These are phyloP conservation scores for Mythimna lalbum DNA, from an alignment of 2,888 invertebrate genomes.

Conservation along the genomic window DNA sequence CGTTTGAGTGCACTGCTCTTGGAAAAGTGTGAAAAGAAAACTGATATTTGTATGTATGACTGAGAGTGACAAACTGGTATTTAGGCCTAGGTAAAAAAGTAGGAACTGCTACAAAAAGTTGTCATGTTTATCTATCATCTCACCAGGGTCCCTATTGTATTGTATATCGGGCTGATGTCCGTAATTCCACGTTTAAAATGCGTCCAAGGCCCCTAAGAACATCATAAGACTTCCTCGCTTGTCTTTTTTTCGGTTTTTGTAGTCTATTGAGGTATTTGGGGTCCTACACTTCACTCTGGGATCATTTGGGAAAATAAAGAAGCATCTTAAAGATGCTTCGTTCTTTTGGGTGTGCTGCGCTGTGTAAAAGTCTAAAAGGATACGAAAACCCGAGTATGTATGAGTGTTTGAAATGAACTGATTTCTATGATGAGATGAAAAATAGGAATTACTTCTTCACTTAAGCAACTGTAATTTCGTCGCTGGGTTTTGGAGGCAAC, in stretches of 20 bases:
- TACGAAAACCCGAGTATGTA: not conserved
- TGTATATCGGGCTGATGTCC: no score
- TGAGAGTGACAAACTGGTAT: not conserved
- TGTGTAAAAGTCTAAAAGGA: not conserved
- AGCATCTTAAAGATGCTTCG: not conserved
- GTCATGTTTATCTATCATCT: no score
- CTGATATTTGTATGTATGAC: not conserved
- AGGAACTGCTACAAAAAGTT: not conserved
- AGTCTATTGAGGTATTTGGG: not conserved
- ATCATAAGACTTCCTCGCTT: no score
- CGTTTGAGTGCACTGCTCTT: not conserved
- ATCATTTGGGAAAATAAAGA: not conserved
- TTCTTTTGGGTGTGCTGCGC: not conserved
- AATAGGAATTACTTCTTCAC: not conserved
- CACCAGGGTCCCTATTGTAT: no score
- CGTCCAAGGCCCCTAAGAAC: no score
- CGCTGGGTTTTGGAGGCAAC: not conserved
- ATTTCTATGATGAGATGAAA: not conserved
- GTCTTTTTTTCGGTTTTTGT: not conserved
- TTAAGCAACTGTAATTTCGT: no score
- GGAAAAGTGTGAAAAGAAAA: not conserved
- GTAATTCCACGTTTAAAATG: no score
- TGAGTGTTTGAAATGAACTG: not conserved
- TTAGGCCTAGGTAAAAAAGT: not conserved
- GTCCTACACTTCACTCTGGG: not conserved